phyloP scores from a whole-genome alignment of 2,797 vertebrate species.

The Enteromius paludinosus region DNA sequence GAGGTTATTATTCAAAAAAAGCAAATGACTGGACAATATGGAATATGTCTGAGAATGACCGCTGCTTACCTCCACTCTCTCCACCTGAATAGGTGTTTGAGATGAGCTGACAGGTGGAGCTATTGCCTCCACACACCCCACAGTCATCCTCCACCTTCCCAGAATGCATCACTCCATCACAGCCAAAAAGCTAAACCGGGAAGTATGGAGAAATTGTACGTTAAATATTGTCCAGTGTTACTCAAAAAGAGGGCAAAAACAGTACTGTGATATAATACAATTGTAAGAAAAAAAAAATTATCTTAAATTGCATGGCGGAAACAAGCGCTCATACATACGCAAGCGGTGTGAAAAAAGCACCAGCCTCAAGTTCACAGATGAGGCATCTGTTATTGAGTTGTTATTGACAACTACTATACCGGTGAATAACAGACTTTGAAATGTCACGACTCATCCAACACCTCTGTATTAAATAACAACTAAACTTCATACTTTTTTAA shows the following conservation, averaged over 20 bases:
- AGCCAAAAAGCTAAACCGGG: conserved; percentile 85
- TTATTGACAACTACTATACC: background rate
- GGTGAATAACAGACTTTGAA: background rate
- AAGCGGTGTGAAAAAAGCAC: background rate
- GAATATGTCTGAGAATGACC: background rate
- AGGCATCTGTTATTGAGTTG: background rate
- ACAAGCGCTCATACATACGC: background rate
- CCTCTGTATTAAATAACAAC: background rate
- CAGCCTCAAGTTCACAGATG: background rate
- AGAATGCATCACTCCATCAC: conserved; percentile 88
- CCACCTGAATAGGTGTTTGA: conserved; percentile 84
- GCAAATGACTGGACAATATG: background rate
- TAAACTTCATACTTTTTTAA: background rate
- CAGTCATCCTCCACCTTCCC: conserved; percentile 82
- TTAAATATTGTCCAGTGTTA: background rate
- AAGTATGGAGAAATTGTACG: background rate
- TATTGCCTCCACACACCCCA: conserved; percentile 87
- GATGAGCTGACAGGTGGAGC: conserved; percentile 79
- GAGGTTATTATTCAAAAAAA: background rate
- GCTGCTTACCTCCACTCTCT: conserved; percentile 80
- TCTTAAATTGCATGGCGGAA: background rate
- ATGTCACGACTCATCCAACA: background rate
- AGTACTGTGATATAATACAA: background rate
- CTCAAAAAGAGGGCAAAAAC: background rate
- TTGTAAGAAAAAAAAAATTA: background rate